Evolutionary conservation across 2,888 invertebrate genomes (phyloP).

Genomic region (Dexiosoma caninum): DNA sequence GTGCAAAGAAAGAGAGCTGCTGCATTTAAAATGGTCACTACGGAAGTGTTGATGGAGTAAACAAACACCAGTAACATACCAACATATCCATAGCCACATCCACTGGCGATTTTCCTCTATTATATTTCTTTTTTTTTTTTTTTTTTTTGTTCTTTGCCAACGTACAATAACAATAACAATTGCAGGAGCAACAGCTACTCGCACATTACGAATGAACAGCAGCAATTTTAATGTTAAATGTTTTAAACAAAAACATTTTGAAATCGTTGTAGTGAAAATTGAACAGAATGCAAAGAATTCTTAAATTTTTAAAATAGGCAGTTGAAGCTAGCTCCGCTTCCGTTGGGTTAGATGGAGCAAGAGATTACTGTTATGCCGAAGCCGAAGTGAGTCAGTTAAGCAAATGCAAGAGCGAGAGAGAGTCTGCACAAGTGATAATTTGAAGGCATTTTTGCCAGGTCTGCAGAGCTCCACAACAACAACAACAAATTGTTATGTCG

Average conservation of each 20-base stretch:
- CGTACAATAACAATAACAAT: slow-evolving; percentile 21
- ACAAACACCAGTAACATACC: slow-evolving; percentile 64
- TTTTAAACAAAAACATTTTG: slow-evolving; percentile 22
- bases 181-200: not conserved
- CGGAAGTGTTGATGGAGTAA: slow-evolving; percentile 64
- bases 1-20: slow-evolving; percentile 8
- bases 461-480: slow-evolving; percentile 36
- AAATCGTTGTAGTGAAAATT: not conserved
- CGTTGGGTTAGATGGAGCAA: slow-evolving; percentile 28
- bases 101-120: slow-evolving; percentile 29
- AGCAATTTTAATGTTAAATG: slow-evolving; percentile 2
- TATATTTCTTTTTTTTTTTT: not conserved
- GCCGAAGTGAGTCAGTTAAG: not conserved
- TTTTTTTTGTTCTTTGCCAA: not conserved
- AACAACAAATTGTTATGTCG: slow-evolving; percentile 7
- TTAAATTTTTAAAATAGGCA: not conserved
- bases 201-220: too few relatives aligned
- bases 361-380: not conserved
- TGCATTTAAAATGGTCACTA: slow-evolving; percentile 52
- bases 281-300: not conserved
- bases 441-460: not conserved
- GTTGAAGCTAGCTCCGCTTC: slow-evolving; percentile 28
- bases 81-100: slow-evolving; percentile 63
- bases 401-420: not conserved
- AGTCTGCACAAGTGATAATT: slow-evolving; percentile 60